Percentiles rank a stretch among this genome's conserved stretches.
These are phyloP conservation scores for Drosophila histrio DNA, from an alignment of 2,888 invertebrate genomes.

Conservation along the genomic window DNA sequence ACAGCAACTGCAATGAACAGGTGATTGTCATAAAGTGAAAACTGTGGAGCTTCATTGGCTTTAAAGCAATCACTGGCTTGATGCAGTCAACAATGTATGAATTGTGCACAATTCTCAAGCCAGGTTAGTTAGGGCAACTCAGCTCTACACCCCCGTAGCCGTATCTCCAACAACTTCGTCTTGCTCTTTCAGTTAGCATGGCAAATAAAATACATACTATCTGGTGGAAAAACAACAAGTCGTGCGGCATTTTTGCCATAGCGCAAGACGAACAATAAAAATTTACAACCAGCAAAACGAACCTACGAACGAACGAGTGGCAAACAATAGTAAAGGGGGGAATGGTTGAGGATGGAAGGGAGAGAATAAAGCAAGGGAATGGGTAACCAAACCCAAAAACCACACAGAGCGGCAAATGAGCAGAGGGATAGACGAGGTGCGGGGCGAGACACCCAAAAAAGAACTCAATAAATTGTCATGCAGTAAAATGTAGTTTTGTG, in stretches of 20 bases:
- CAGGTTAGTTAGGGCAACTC: constrained; percentile 32
- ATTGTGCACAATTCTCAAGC: constrained; percentile 15
- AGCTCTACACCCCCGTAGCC: too few relatives aligned
- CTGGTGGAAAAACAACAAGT: constrained; percentile 40
- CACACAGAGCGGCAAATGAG: constrained; percentile 60
- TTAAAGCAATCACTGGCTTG: constrained; percentile 35
- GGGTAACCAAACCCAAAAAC: constrained; percentile 42
- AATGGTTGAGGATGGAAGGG: neutral
- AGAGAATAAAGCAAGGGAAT: neutral
- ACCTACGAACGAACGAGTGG: constrained; percentile 36
- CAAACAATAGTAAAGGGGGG: constrained; percentile 33
- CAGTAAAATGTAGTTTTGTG: constrained; percentile 75
- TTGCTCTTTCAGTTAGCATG: constrained; percentile 14
- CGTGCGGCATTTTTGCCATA: constrained; percentile 46
- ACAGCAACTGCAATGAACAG: constrained; percentile 22
- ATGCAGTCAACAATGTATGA: constrained; percentile 39
- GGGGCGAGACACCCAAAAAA: constrained; percentile 38
- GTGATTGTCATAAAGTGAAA: constrained; percentile 44
- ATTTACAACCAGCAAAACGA: constrained; percentile 70
- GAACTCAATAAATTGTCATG: constrained; percentile 81
- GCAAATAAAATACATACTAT: constrained; percentile 58
- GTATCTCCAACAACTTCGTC: neutral
- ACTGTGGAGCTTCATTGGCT: constrained; percentile 39
- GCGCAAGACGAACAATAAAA: constrained; percentile 68
- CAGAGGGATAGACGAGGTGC: neutral